A percentile compares a stretch with the other conserved stretches of the same genome.
Evolutionary conservation across 2,888 invertebrate species (phyloP).

Genomic region (Polymixis flavicincta): DNA sequence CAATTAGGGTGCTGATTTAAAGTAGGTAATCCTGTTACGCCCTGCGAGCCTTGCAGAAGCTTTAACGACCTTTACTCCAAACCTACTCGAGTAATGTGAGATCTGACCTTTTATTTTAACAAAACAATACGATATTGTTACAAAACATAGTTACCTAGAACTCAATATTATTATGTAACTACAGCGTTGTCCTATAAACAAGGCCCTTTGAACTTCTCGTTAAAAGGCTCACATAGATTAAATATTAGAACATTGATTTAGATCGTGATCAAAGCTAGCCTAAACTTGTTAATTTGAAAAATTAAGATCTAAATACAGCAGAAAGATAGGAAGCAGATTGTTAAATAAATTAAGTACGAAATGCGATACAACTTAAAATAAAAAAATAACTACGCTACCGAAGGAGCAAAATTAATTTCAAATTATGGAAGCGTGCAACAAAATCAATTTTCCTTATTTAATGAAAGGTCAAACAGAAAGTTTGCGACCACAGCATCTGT

Average conservation of each 20-base stretch:
- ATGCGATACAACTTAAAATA: not conserved
- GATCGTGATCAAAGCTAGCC: not conserved
- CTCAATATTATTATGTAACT: constrained; percentile 25
- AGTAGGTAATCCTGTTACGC: constrained; percentile 11
- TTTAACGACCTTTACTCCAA: constrained; percentile 25
- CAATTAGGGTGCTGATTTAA: too few relatives aligned
- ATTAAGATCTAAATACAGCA: not conserved
- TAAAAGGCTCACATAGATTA: not conserved
- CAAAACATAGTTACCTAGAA: constrained; percentile 1
- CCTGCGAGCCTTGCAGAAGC: constrained; percentile 10
- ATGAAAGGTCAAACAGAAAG: constrained; percentile 51
- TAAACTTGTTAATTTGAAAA: too few relatives aligned
- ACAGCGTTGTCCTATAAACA: not conserved
- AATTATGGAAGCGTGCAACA: constrained; percentile 17
- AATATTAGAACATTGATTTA: not conserved
- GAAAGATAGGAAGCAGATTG: not conserved
- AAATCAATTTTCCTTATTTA: constrained; percentile 65
- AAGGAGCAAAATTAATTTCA: constrained; percentile 35
- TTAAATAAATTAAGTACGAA: not conserved
- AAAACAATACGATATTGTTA: constrained; percentile 25
- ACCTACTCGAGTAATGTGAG: constrained; percentile 31
- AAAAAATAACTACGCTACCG: not conserved
- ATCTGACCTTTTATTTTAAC: constrained; percentile 36
- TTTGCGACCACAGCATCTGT: constrained; percentile 78
- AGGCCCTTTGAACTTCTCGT: constrained; percentile 1